phyloP scores from a whole-genome alignment of 1,140 invertebrate species.

The Drosophila dunni region DNA sequence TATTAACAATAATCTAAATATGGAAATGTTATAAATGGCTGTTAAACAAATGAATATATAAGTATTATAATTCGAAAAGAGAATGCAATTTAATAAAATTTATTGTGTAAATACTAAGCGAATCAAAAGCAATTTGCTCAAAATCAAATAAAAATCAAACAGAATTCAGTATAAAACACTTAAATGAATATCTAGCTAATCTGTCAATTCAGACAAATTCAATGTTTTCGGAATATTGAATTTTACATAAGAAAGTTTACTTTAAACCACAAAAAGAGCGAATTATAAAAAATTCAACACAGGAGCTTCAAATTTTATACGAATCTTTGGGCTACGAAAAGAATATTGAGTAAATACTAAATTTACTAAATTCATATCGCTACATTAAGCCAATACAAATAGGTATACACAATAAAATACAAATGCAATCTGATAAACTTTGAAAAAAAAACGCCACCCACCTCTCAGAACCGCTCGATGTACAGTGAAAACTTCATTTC shows the following conservation, averaged over 20 bases:
- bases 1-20: constrained; percentile 64
- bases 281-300: constrained; percentile 29
- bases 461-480: constrained; percentile 57
- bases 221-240: constrained; percentile 33
- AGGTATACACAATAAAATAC: constrained; percentile 18
- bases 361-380: constrained; percentile 63
- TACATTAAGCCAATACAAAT: constrained; percentile 45
- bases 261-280: constrained; percentile 46
- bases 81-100: constrained; percentile 43
- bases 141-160: constrained; percentile 40
- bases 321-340: constrained; percentile 54
- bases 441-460: constrained; percentile 54
- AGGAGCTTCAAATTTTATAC: constrained; percentile 77
- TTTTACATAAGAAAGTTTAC: constrained; percentile 49
- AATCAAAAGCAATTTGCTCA: constrained; percentile 65
- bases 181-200: constrained; percentile 31
- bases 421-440: constrained; percentile 38
- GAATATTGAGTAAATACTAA: constrained; percentile 12
- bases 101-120: constrained; percentile 30
- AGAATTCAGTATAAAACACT: background rate
- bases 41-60: constrained; percentile 45
- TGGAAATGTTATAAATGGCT: constrained; percentile 70
- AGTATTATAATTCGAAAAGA: constrained; percentile 25
- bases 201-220: constrained; percentile 71
- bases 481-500: constrained; percentile 40